Base-by-base conservation (phyloP, 2,888 invertebrate genomes). In the Noctua comes region DNA sequence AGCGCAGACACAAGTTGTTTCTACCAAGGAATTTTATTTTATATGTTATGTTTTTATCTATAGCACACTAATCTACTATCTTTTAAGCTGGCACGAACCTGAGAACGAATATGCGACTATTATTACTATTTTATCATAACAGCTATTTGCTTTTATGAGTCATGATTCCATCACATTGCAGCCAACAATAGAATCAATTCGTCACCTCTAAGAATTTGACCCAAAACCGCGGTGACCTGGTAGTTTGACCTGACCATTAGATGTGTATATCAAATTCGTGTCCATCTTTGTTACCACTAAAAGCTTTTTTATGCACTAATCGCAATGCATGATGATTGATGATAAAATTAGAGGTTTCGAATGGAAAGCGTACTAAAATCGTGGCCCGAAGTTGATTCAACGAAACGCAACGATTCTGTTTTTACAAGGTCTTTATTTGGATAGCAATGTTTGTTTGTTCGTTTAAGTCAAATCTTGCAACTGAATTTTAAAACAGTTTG, bases 221-320 rank as follows among this genome's bases (percentile, higher is more conserved):
- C 40, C 16, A 59, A 75, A 80, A 57, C 54, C 66, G 21, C 27
- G 18, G 31, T 72, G 78, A 73, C 80, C 84, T 36, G 64, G 21
- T n/a, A 18, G 36, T 18, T 36, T 43, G 40, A 40, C 36, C 59
- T 48, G n/a, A 66, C 73, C 75, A 72, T 76, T 78, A 62, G 36
- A 82, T 57, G 66, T 76, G 62, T 85, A 68, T 64, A 64, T 74
- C 68, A 66, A 70, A 57, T 68, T 48, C 66, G 59, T 62, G 68
- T 71, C 77, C 62, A 80, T 73, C 73, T 76, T 82, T 84, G 76
- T 83, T 79, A 43, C n/a, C n/a, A 13, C 81, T 86, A 86, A 86
- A 86, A 86, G 81, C 86, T 86, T 83, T 81, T 80, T 81, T 81
- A 72, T 76, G 71, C 80, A 86, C 11, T 79, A 79, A 73, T 75